Evolutionary conservation across 2,888 invertebrate species (phyloP), one percentile per base, ranked within the genome.

Genomic region (Sialis fuliginosa): DNA sequence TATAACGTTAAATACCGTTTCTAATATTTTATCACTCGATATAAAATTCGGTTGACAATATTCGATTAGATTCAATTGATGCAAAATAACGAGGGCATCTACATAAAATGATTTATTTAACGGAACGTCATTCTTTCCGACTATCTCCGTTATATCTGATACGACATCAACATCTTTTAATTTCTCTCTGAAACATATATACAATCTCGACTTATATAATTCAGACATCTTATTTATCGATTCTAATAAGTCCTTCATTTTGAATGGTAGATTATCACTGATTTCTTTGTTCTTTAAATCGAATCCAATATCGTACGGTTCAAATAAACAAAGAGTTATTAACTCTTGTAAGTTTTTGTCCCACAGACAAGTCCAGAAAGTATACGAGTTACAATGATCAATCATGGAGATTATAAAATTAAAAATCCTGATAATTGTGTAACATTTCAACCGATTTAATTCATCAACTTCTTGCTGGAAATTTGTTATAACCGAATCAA

Each of bases 281-380:
- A 47, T 42, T 34, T 46, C 47, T 31, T 39, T 48, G 6, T 47
- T 35, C 6, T 39, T 30, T 30, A 32, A 51, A 48, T 53, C 52
- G 46, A 58, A 52, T 8, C 55, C 55, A 35, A 58, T 47, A 10
- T 46, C 32, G 33, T 51, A 45, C 2, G 58, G 55, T 31, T 53
- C 46, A 51, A 59, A 60, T 42, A 57, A 45, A 7, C 54, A 46
- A 33, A 54, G 52, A 6, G 50, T 46, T 8, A 60, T 31, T 22
- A 60, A 52, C 33, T 53, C 50, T 55, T 55, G 56, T 6, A 57
- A 48, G 39, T 53, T 33, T 12, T 48, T 31, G 7, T 49, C 49
- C 53, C 54, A 56, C 42, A 59, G 53, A 4, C 31, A 6, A 5
- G 13, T 42, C 32, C 37, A 37, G 8, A 37, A 6, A 6, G n/a